phyloP scores from a whole-genome alignment of 2,888 invertebrate genomes.

The Rhogogaster chlorosoma region DNA sequence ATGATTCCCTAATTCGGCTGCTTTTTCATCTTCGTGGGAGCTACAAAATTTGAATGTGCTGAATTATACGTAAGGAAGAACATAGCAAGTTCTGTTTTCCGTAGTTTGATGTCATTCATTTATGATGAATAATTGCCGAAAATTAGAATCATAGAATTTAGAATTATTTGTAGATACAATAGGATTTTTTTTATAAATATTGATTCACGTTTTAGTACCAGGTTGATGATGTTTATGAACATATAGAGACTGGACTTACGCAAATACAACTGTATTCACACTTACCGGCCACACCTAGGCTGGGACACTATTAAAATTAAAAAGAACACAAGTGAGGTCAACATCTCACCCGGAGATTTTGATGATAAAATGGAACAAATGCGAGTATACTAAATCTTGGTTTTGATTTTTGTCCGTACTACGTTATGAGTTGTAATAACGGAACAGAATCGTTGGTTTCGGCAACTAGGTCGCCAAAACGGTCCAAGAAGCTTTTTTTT shows the following conservation, averaged over 20 bases:
- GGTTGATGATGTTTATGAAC: neutral
- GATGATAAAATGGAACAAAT: too few species aligned
- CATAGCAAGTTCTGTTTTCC: too few species aligned
- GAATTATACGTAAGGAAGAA: neutral
- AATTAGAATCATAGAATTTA: too few species aligned
- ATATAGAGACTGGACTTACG: neutral
- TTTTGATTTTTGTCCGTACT: too few species aligned
- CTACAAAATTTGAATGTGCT: neutral
- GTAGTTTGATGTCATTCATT: too few species aligned
- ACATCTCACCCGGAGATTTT: neutral
- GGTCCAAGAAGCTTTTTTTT: too few species aligned
- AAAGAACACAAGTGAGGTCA: neutral
- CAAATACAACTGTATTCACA: neutral
- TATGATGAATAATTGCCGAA: too few species aligned
- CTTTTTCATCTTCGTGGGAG: neutral
- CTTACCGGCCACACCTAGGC: neutral
- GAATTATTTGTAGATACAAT: too few species aligned
- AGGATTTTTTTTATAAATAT: neutral
- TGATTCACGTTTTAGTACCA: neutral
- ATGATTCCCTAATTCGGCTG: constrained; percentile 56
- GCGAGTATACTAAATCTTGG: too few species aligned
- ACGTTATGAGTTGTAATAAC: too few species aligned
- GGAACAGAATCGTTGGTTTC: too few species aligned
- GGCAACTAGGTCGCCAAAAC: too few species aligned
- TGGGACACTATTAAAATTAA: neutral